Evolutionary conservation across 2,113 vertebrate species (phyloP), one percentile per base, ranked within the genome.

Genomic region (Heliornis fulica): DNA sequence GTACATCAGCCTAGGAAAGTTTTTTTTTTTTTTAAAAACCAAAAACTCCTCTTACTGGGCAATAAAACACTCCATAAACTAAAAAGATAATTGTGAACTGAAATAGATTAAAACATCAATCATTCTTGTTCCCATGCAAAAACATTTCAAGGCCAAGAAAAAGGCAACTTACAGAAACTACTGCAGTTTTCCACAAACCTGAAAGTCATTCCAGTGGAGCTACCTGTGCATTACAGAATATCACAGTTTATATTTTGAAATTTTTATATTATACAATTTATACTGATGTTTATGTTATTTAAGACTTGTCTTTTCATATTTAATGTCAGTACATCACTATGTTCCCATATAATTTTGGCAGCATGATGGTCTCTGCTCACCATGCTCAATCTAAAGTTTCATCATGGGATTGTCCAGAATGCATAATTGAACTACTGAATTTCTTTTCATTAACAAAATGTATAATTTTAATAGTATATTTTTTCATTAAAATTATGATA

Each of bases 231-330:
- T 23, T 31, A 54, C 4, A 61, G 10, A 60, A 59, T 8, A 51
- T 16, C 10, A 43, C 3, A 31, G 18, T 1, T 36, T 9, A 4
- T 41, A 32, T 46, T 60, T 9, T 17, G 26, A 75, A 70, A 64
- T 18, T 23, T 46, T 53, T 53, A 18, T 15, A 28, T 53, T 43
- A 11, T 2, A 21, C 13, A 41, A 38, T 13, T 81, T 69, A 51
- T 1, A 0, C 34, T 22, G 28, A 51, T 46, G 18, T 21, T 9
- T 66, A 28, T 1, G 0, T 51, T 26, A 26, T 38, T 31, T 19
- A 71, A 66, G 32, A 63, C 7, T 34, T 68, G 9, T 20, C 13
- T 69, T 57, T 31, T 32, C 8, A 23, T n/a, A 72, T 40, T 46
- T 66, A 63, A 46, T 8, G 5, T 25, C 19, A 65, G n/a, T 25